Percentiles rank a stretch among this genome's conserved stretches.
Conservation (phyloP, 2,888 invertebrate genomes). For the Syrista parreyssii region DNA sequence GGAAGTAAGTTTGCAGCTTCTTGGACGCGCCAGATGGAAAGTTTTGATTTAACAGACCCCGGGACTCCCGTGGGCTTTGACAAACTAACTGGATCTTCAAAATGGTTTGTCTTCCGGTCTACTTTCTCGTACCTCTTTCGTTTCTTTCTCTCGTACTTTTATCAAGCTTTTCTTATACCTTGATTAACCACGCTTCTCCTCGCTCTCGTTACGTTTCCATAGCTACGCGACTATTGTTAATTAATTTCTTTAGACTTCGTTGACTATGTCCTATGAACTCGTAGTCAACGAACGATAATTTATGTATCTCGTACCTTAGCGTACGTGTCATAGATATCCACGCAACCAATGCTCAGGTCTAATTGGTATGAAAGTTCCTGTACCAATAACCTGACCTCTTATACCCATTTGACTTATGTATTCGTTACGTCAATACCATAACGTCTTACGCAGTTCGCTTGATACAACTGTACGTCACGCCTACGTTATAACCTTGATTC, state of each 20-base stretch:
- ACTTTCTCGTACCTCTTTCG: not conserved
- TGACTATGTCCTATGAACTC: too few species aligned
- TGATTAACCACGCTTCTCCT: conserved; percentile 1
- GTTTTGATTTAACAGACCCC: conserved; percentile 43
- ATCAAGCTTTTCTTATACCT: not conserved
- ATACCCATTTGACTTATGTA: too few species aligned
- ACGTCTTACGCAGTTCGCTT: not conserved
- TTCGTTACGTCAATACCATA: too few species aligned
- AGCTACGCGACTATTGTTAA: not conserved
- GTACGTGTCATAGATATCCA: too few species aligned
- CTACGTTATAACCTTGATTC: not conserved
- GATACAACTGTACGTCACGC: not conserved
- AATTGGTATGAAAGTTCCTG: too few species aligned
- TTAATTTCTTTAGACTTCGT: not conserved
- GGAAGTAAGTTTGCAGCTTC: conserved; percentile 34
- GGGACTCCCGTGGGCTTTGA: conserved; percentile 25
- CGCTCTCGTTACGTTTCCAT: not conserved
- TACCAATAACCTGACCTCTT: too few species aligned
- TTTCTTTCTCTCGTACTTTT: not conserved
- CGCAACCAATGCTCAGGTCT: too few species aligned
- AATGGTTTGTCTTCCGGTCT: conserved; percentile 23
- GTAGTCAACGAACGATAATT: too few species aligned
- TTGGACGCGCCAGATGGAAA: conserved; percentile 31
- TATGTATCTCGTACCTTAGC: not conserved
- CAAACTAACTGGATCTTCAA: conserved; percentile 34